phyloP scores from a whole-genome alignment of 2,888 invertebrate species.

The Diabrotica balteata region DNA sequence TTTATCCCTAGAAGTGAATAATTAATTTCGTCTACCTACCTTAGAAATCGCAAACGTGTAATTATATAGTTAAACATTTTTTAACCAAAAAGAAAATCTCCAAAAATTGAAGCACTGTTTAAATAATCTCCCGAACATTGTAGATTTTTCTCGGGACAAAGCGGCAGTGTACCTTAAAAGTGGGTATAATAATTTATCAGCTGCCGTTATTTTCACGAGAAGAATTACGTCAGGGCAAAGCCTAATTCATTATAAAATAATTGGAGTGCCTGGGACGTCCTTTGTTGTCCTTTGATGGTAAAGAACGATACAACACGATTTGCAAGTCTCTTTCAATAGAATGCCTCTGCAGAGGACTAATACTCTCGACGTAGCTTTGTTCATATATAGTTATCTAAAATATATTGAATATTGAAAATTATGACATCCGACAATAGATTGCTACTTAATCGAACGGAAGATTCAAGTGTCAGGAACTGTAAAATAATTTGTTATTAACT shows the following conservation, averaged over 20 bases:
- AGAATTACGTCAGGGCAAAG: slow-evolving; percentile 38
- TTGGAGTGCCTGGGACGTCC: slow-evolving; percentile 49
- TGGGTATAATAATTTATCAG: slow-evolving; percentile 32
- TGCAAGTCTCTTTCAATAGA: slow-evolving; percentile 36
- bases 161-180: slow-evolving; percentile 19
- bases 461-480: too few species aligned
- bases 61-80: too few species aligned
- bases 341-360: slow-evolving; percentile 25
- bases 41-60: too few species aligned
- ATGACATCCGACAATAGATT: too few species aligned
- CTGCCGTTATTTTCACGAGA: slow-evolving; percentile 28
- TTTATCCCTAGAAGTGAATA: too few species aligned
- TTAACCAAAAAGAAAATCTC: too few species aligned
- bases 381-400: slow-evolving; percentile 14
- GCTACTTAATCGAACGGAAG: too few species aligned
- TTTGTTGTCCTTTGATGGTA: slow-evolving; percentile 52
- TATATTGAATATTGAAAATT: slow-evolving; percentile 8
- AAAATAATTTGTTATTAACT: too few species aligned
- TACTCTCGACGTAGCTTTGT: slow-evolving; percentile 28
- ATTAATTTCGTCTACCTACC: too few species aligned
- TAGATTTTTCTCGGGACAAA: slow-evolving; percentile 16
- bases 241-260: slow-evolving; percentile 51
- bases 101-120: neutral
- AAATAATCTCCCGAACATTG: slow-evolving; percentile 5
- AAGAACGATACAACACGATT: slow-evolving; percentile 53